These are phyloP conservation scores for Tupiocoris notatus DNA, from an alignment of 2,888 invertebrate species.

Conservation along the genomic window DNA sequence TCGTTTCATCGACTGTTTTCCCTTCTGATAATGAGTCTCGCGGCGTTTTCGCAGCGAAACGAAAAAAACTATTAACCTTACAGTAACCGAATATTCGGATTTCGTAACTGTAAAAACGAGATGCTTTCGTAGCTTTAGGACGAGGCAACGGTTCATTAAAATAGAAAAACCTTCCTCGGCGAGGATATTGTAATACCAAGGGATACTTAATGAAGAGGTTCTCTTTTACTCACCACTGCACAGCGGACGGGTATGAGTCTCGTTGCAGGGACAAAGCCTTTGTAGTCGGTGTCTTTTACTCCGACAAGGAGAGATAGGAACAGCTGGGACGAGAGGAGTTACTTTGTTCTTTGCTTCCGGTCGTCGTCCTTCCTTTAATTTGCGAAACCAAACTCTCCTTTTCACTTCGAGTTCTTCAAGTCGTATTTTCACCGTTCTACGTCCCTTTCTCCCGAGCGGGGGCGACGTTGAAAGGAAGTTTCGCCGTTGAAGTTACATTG, in stretches of 20 bases:
- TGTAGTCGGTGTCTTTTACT: slow-evolving; percentile 32
- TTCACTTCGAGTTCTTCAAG: not conserved
- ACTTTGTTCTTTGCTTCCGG: slow-evolving; percentile 2
- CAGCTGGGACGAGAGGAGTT: not conserved
- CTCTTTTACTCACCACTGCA: not conserved
- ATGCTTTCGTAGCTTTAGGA: not conserved
- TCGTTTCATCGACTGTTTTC: too few species aligned
- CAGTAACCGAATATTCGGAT: too few species aligned
- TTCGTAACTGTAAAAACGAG: too few species aligned
- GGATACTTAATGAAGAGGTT: slow-evolving; percentile 28
- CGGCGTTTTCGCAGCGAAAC: too few species aligned
- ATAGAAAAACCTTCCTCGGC: slow-evolving; percentile 10
- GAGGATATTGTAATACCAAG: slow-evolving; percentile 30
- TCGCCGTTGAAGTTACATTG: not conserved
- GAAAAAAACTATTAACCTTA: too few species aligned
- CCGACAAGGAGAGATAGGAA: not conserved
- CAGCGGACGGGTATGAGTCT: not conserved
- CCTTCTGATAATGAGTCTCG: too few species aligned
- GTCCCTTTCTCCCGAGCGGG: not conserved
- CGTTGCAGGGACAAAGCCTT: slow-evolving; percentile 32
- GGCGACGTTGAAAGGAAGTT: not conserved
- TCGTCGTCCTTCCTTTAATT: slow-evolving; percentile 13
- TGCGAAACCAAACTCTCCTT: slow-evolving; percentile 16
- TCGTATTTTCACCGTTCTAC: not conserved
- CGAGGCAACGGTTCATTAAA: slow-evolving; percentile 29